A percentile compares a stretch with the other conserved stretches of the same genome.
Evolutionary conservation across 2,113 vertebrate species (phyloP).

Genomic region (Neotragus pygmaeus): DNA sequence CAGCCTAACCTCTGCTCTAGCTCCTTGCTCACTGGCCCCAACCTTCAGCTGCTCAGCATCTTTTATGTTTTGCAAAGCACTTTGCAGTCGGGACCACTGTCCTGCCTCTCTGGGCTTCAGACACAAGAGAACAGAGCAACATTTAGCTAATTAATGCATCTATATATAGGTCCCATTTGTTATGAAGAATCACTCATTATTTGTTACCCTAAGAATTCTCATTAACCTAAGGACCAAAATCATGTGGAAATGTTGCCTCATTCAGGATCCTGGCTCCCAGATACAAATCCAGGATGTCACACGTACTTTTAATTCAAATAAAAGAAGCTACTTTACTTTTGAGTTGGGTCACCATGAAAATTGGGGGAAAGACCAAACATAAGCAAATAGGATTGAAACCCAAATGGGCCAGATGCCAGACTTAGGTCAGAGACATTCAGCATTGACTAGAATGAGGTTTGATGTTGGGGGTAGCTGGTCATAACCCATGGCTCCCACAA

Average conservation of each 20-base stretch:
- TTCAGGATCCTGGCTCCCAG: background rate
- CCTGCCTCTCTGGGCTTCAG: background rate
- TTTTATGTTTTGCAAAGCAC: background rate
- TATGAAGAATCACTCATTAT: background rate
- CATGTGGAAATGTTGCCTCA: background rate
- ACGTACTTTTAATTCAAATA: background rate
- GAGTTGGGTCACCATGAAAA: background rate
- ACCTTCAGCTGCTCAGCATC: background rate
- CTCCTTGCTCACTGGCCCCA: background rate
- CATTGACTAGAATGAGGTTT: background rate
- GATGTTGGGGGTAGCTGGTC: too few relatives aligned
- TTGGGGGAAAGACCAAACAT: background rate
- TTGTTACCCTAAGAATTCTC: background rate
- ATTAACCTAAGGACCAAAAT: constrained; percentile 3
- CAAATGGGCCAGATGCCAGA: background rate
- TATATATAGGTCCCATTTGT: background rate
- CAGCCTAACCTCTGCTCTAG: constrained; percentile 46
- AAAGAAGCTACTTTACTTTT: background rate
- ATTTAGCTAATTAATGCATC: background rate
- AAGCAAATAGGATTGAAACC: background rate
- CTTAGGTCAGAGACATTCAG: background rate
- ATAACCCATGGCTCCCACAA: background rate
- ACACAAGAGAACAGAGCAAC: background rate
- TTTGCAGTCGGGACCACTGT: background rate
- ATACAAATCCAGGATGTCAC: background rate